phyloP scores from a whole-genome alignment of 2,888 invertebrate species.

The Drosophila siamana region DNA sequence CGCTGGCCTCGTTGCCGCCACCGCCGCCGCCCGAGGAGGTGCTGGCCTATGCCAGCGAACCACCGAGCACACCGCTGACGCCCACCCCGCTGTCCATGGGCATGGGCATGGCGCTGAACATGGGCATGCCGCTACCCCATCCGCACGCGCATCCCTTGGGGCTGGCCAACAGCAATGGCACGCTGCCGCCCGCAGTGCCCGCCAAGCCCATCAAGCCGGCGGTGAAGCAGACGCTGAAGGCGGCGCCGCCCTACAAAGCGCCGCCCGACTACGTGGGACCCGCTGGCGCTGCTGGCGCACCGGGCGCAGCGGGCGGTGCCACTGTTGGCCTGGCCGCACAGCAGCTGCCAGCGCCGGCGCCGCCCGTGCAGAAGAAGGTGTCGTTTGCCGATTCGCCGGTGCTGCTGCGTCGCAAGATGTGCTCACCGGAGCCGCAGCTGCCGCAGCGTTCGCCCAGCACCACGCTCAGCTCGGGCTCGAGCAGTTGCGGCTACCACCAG shows the following conservation, averaged over 20 bases:
- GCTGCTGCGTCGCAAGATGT: conserved; percentile 85
- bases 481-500: conserved; percentile 9
- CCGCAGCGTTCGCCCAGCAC: conserved; percentile 74
- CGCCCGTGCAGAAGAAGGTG: conserved; percentile 81
- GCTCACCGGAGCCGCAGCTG: conserved; percentile 84
- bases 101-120: conserved; percentile 20
- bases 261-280: conserved; percentile 84
- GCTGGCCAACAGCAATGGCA: conserved; percentile 70
- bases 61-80: conserved; percentile 37
- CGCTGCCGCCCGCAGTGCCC: conserved; percentile 78
- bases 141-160: not conserved
- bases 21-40: conserved; percentile 87
- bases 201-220: conserved; percentile 83
- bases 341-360: conserved; percentile 41
- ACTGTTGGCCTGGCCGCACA: not conserved
- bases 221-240: conserved; percentile 70
- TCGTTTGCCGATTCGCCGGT: conserved; percentile 86
- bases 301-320: conserved; percentile 49
- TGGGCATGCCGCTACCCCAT: not conserved
- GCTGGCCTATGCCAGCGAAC: conserved; percentile 47
- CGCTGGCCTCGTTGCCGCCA: conserved; percentile 90
- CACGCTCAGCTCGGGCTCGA: conserved; percentile 41
- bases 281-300: conserved; percentile 24
- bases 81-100: conserved; percentile 51
- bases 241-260: conserved; percentile 85